phyloP scores from a whole-genome alignment of 2,113 vertebrate genomes.

The Petrocephalus microphthalmus region DNA sequence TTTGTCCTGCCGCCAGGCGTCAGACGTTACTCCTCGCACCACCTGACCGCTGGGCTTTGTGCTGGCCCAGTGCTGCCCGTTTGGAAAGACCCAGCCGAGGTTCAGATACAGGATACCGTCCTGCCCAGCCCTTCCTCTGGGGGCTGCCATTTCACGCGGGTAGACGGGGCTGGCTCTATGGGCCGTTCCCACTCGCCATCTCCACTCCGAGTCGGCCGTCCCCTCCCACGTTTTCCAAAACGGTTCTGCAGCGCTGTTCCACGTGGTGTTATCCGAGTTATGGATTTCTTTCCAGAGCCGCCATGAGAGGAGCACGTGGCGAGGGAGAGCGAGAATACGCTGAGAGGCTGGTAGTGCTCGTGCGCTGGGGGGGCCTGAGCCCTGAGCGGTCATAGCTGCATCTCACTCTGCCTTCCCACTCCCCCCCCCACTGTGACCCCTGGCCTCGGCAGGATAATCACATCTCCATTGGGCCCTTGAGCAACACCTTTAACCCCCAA shows the following conservation, averaged over 20 bases:
- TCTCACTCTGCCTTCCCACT: background rate
- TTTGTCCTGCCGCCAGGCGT: slow-evolving; percentile 6
- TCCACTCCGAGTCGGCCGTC: no score
- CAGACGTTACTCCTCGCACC: background rate
- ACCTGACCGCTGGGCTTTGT: background rate
- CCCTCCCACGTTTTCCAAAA: background rate
- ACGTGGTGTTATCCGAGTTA: slow-evolving; percentile 44
- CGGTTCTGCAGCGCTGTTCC: background rate
- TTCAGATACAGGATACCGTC: slow-evolving; percentile 35
- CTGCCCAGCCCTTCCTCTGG: background rate
- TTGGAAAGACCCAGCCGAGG: background rate
- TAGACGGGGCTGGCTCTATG: background rate
- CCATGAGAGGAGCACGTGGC: slow-evolving; percentile 21
- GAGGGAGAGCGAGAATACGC: slow-evolving; percentile 23
- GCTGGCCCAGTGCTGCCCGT: background rate
- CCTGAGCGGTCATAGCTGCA: background rate
- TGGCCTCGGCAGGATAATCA: background rate
- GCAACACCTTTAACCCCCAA: background rate
- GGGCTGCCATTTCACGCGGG: background rate
- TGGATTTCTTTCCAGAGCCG: slow-evolving; percentile 44
- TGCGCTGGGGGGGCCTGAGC: background rate
- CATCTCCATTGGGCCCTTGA: background rate
- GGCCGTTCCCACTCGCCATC: no score
- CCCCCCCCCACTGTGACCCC: background rate
- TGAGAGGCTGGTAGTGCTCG: slow-evolving; percentile 21